These are phyloP conservation scores for Oenanthe oenanthe DNA, from an alignment of 2,113 vertebrate genomes.

Conservation along the genomic window DNA sequence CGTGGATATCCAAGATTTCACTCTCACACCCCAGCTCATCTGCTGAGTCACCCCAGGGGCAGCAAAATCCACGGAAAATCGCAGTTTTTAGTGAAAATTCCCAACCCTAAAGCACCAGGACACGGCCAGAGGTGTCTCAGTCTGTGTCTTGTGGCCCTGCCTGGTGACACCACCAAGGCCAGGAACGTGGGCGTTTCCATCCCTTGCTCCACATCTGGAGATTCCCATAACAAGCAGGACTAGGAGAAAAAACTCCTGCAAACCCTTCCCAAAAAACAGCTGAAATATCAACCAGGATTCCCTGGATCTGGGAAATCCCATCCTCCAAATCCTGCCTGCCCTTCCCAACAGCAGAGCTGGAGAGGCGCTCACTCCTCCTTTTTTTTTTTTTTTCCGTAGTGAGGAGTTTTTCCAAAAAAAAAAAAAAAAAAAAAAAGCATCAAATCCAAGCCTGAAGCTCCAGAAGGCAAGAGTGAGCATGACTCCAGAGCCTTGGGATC, in stretches of 20 bases:
- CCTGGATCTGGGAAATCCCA: not conserved
- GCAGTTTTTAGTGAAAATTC: accelerated
- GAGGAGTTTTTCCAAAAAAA: too few relatives aligned
- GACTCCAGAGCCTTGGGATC: slow-evolving; percentile 18
- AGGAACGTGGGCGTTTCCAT: not conserved
- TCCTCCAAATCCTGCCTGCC: not conserved
- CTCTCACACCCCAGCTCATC: not conserved
- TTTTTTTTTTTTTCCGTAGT: not conserved
- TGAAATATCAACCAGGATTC: accelerated
- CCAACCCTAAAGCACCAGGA: not conserved
- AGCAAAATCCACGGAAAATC: accelerated
- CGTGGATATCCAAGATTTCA: not conserved
- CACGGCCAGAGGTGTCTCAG: accelerated
- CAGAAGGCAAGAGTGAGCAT: slow-evolving; percentile 59
- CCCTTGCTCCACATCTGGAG: not conserved
- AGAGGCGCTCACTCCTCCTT: not conserved
- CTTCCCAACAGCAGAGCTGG: not conserved
- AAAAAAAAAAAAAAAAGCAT: not conserved
- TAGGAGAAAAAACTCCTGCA: not conserved
- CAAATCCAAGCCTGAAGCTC: slow-evolving; percentile 42
- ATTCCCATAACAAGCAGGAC: not conserved
- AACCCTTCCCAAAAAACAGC: not conserved
- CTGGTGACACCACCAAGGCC: not conserved
- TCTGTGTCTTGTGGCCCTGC: not conserved
- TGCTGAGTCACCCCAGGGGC: not conserved